These are phyloP conservation scores for Leptatherina wallacei DNA, from an alignment of 2,797 vertebrate genomes.

Conservation along the genomic window DNA sequence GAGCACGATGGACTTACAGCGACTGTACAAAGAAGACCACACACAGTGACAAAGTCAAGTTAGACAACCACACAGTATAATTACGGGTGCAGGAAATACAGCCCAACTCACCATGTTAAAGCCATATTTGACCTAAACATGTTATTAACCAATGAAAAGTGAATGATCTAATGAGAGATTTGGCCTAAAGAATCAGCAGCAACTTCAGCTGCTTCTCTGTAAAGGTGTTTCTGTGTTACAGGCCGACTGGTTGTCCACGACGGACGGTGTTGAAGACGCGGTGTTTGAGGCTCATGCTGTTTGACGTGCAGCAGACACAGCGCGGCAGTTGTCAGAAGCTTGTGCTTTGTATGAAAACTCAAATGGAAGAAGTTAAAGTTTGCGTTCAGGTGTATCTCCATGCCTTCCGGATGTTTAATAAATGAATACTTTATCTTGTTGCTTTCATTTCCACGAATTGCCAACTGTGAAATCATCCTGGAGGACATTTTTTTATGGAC, in stretches of 20 bases:
- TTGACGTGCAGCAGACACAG: constrained; percentile 39
- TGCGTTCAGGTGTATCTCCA: constrained; percentile 35
- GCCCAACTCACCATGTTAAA: not conserved
- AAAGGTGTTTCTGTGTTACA: constrained; percentile 13
- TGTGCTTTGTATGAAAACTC: constrained; percentile 12
- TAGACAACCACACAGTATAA: constrained; percentile 9
- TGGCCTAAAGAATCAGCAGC: not conserved
- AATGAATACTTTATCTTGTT: constrained; percentile 44
- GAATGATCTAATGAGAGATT: not conserved
- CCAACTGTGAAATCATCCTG: constrained; percentile 31
- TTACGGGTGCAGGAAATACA: not conserved
- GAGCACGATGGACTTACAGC: constrained; percentile 35
- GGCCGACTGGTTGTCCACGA: constrained; percentile 4
- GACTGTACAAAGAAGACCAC: constrained; percentile 47
- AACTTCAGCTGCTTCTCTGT: not conserved
- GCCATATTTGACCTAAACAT: not conserved
- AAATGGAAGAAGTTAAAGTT: constrained; percentile 24
- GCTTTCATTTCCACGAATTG: constrained; percentile 21
- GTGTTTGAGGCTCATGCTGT: constrained; percentile 33
- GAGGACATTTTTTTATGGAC: constrained; percentile 27
- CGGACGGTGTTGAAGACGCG: constrained; percentile 31
- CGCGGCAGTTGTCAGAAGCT: constrained; percentile 13
- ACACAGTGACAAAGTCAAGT: constrained; percentile 35
- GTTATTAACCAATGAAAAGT: constrained; percentile 1
- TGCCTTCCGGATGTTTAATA: constrained; percentile 18